phyloP scores from a whole-genome alignment of 53 echinoderm and acorn worm genomes.

The Mesocentrotus franciscanus region DNA sequence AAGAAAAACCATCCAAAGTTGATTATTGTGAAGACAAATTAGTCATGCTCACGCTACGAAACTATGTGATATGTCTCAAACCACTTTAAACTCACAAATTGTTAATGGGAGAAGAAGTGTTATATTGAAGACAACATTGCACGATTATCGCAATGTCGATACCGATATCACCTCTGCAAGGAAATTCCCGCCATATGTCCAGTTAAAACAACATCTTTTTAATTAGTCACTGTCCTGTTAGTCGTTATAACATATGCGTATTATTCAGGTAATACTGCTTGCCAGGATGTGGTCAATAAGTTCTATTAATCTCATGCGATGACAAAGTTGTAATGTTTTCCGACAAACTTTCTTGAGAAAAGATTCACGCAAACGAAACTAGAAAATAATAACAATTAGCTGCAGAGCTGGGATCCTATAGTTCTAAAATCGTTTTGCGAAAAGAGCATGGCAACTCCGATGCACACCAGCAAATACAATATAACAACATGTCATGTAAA shows the following conservation, averaged over 20 bases:
- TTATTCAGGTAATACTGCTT: background rate
- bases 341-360: background rate
- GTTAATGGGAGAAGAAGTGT: background rate
- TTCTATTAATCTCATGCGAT: background rate
- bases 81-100: background rate
- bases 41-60: background rate
- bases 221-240: background rate
- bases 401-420: background rate
- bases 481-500: background rate
- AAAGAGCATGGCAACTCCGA: background rate
- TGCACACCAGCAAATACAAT: background rate
- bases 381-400: background rate
- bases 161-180: background rate
- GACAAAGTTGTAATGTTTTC: background rate
- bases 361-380: background rate
- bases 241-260: background rate
- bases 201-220: background rate
- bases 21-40: background rate
- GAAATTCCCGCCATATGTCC: constrained; percentile 19
- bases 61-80: background rate
- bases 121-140: background rate
- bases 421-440: background rate
- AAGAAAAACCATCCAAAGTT: background rate
- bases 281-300: background rate
- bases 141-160: background rate